These are phyloP conservation scores for Leptosomus discolor DNA, from an alignment of 2,113 vertebrate genomes.

Conservation along the genomic window DNA sequence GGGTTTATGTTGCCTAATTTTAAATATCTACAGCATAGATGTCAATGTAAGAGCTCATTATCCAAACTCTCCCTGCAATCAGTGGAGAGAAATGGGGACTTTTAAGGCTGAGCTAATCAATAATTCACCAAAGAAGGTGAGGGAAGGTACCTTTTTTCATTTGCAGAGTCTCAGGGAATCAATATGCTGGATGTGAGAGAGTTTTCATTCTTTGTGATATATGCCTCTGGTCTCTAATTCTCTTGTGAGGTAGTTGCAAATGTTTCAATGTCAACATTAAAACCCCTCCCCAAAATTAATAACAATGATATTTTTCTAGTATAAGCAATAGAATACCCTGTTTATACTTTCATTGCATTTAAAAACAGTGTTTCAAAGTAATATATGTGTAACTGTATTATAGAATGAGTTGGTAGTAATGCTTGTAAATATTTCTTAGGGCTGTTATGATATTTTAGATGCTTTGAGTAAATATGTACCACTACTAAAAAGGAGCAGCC, in stretches of 20 bases:
- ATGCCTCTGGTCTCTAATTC: neutral
- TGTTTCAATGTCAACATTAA: neutral
- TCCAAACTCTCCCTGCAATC: slow-evolving; percentile 4
- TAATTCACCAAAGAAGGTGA: slow-evolving; percentile 48
- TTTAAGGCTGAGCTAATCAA: slow-evolving; percentile 25
- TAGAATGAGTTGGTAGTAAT: neutral
- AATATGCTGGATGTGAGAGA: neutral
- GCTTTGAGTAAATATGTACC: slow-evolving; percentile 23
- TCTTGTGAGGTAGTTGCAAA: neutral
- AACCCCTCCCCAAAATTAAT: neutral
- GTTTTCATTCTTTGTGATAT: neutral
- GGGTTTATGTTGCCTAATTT: slow-evolving; percentile 15
- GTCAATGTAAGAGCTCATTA: slow-evolving; percentile 40
- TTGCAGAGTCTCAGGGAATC: neutral
- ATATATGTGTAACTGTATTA: neutral
- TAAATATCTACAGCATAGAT: neutral
- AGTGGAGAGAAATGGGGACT: slow-evolving; percentile 16
- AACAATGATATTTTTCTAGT: neutral
- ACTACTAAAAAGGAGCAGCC: slow-evolving; percentile 21
- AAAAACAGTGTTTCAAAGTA: neutral
- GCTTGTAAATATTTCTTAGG: slow-evolving; percentile 43
- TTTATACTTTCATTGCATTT: neutral
- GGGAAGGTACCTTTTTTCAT: neutral
- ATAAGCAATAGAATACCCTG: neutral
- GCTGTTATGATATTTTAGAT: neutral